These are phyloP conservation scores for Fragariocoptes setiger DNA, from an alignment of 1,140 invertebrate genomes.

Conservation along the genomic window DNA sequence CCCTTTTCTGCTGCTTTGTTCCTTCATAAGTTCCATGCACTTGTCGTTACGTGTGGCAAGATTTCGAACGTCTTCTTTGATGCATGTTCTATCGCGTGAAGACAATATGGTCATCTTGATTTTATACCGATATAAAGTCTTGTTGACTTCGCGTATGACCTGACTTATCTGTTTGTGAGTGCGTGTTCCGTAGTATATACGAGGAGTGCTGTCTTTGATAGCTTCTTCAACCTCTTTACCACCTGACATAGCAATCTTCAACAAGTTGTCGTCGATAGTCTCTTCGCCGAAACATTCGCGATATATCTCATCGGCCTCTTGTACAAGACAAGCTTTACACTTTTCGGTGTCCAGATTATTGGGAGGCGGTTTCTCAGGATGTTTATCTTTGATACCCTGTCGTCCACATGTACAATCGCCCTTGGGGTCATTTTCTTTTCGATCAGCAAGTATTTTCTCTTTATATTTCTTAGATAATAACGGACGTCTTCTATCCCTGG, in stretches of 20 bases:
- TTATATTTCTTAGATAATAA: neutral
- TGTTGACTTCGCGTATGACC: conserved; percentile 60
- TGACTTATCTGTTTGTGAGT: conserved; percentile 86
- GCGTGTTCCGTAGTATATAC: conserved; percentile 76
- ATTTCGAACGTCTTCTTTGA: conserved; percentile 64
- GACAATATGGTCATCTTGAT: conserved; percentile 53
- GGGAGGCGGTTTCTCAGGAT: neutral
- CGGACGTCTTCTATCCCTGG: neutral
- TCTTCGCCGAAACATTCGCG: neutral
- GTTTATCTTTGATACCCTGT: neutral
- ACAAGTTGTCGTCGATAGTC: neutral
- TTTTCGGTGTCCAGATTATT: neutral
- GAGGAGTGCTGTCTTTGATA: too few relatives aligned
- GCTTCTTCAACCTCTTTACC: too few relatives aligned
- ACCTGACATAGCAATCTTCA: neutral
- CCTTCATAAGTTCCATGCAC: conserved; percentile 23
- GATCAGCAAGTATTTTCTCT: neutral
- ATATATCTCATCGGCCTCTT: neutral
- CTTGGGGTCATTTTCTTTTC: neutral
- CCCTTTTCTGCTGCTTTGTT: conserved; percentile 50
- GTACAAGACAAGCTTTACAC: neutral
- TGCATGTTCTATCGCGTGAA: conserved; percentile 74
- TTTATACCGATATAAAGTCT: conserved; percentile 34
- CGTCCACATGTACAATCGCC: neutral
- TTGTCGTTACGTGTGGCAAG: conserved; percentile 45